A percentile compares a stretch with the other conserved stretches of the same genome.
Evolutionary conservation across 2,113 vertebrate species (phyloP).

Genomic region (Ptychochromis oligacanthus): DNA sequence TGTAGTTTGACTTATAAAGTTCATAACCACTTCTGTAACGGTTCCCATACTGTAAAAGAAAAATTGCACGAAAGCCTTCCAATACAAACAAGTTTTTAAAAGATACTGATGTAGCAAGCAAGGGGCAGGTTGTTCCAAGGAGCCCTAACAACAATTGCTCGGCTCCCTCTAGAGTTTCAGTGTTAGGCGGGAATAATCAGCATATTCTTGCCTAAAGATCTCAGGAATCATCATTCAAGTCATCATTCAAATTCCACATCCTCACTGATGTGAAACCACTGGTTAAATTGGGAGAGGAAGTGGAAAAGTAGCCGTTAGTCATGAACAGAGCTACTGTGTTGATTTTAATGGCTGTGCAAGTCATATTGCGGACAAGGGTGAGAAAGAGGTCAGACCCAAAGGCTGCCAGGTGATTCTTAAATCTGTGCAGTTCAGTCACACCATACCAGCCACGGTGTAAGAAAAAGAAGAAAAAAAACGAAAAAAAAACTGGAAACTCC

Average conservation of each 20-base stretch:
- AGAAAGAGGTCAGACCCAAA: constrained; percentile 54
- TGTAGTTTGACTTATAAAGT: background rate
- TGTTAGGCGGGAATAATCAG: background rate
- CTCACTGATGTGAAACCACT: background rate
- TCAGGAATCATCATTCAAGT: background rate
- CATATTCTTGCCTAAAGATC: background rate
- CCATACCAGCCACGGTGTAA: background rate
- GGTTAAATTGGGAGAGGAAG: constrained; percentile 6
- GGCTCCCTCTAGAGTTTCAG: background rate
- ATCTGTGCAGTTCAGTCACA: background rate
- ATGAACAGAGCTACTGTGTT: constrained; percentile 58
- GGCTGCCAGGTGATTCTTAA: constrained; percentile 28
- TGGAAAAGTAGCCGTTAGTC: constrained; percentile 18
- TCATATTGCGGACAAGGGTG: constrained; percentile 43
- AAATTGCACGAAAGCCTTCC: background rate
- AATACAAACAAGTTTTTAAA: too few species aligned
- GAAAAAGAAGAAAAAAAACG: too few species aligned
- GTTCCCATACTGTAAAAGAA: background rate
- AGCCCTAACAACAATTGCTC: background rate
- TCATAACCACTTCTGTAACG: background rate
- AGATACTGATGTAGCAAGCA: too few species aligned
- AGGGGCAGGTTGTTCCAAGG: background rate
- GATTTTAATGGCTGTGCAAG: constrained; percentile 55
- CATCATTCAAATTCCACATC: background rate
- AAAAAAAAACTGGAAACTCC: background rate